These are phyloP conservation scores for Prostheceraeus crozeri DNA, from an alignment of 2,888 invertebrate genomes.

Conservation along the genomic window DNA sequence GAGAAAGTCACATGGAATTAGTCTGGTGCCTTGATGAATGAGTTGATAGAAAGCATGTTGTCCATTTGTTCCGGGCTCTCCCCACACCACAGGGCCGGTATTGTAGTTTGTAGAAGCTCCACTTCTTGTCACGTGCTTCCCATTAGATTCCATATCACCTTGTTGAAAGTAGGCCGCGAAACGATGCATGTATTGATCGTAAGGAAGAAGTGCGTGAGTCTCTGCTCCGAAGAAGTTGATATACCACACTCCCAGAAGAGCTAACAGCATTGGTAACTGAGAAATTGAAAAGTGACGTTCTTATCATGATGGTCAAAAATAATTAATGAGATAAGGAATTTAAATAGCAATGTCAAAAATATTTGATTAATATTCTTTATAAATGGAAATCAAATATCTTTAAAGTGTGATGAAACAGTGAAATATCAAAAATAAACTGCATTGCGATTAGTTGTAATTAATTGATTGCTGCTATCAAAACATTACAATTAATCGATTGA, in stretches of 20 bases:
- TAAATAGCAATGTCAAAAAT: too few relatives aligned
- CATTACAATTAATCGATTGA: too few relatives aligned
- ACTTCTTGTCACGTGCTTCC: conserved; percentile 66
- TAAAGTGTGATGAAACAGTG: too few relatives aligned
- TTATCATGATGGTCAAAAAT: too few relatives aligned
- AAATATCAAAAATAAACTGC: too few relatives aligned
- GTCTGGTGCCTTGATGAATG: conserved; percentile 81
- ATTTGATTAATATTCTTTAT: too few relatives aligned
- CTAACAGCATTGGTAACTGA: conserved; percentile 83
- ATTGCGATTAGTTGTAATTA: too few relatives aligned
- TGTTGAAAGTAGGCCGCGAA: conserved; percentile 99
- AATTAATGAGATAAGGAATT: conserved; percentile 21
- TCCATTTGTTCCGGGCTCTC: conserved; percentile 97
- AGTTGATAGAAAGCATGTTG: conserved; percentile 99
- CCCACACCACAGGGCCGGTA: conserved; percentile 82
- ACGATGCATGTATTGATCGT: conserved; percentile 92
- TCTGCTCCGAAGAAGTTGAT: conserved; percentile 86
- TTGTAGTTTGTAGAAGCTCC: conserved; percentile 59
- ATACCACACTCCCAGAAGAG: conserved; percentile 74
- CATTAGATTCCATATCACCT: conserved; percentile 99
- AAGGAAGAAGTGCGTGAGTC: conserved; percentile 88
- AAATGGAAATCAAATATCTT: too few relatives aligned
- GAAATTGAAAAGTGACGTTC: conserved; percentile 39
- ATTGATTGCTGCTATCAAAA: too few relatives aligned
- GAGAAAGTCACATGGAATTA: conserved; percentile 93